Conservation (phyloP, 2,113 vertebrate genomes). For the Buteo buteo region DNA sequence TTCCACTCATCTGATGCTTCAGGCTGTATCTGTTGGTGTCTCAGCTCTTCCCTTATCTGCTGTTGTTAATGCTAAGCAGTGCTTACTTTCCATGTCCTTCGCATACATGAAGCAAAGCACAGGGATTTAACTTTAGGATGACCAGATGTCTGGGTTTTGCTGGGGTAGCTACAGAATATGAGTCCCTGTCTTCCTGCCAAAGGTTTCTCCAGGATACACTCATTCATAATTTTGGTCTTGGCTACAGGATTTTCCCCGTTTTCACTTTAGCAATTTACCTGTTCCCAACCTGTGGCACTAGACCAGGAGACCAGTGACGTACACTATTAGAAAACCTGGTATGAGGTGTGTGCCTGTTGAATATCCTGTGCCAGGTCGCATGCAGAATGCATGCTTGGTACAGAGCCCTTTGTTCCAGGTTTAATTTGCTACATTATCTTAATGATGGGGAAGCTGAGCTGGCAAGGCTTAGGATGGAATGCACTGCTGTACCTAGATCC, state of each 20-base stretch:
- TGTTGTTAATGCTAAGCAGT: neutral
- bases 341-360: neutral
- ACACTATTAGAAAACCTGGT: fast-evolving
- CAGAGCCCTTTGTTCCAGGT: neutral
- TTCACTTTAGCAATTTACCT: neutral
- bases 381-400: neutral
- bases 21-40: neutral
- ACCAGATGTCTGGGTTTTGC: neutral
- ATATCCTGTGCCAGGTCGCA: fast-evolving
- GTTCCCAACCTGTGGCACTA: neutral
- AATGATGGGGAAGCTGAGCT: neutral
- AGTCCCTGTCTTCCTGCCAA: neutral
- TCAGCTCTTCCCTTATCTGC: neutral
- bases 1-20: neutral
- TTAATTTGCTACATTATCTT: neutral
- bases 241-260: neutral
- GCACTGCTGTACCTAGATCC: neutral
- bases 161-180: neutral
- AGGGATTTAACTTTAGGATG: neutral
- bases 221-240: neutral
- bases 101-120: neutral
- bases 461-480: neutral
- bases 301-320: neutral
- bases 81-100: neutral
- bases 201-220: neutral